phyloP scores from a whole-genome alignment of 2,888 invertebrate genomes.

The Eupelmus urozonus region DNA sequence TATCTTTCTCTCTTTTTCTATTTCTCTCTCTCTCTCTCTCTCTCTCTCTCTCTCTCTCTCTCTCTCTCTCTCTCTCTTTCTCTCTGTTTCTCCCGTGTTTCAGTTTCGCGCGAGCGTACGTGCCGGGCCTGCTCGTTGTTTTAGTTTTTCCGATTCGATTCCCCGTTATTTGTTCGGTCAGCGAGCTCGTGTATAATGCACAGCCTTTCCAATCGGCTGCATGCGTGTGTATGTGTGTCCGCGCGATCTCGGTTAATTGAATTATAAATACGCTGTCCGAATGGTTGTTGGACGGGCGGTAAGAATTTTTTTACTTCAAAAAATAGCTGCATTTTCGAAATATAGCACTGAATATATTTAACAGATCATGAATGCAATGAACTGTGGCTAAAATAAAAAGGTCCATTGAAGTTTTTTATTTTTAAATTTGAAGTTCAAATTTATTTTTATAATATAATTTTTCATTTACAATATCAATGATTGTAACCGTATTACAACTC shows the following conservation, averaged over 20 bases:
- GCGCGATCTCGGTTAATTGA: constrained; percentile 24
- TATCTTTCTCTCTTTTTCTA: background rate
- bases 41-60: background rate
- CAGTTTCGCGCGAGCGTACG: background rate
- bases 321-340: no score
- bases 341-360: no score
- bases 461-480: no score
- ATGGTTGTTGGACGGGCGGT: no score
- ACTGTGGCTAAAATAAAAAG: no score
- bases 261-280: constrained; percentile 25
- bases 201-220: background rate
- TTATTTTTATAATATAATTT: no score
- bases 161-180: constrained; percentile 2
- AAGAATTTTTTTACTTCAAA: no score
- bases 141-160: constrained; percentile 20
- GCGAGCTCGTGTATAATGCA: background rate
- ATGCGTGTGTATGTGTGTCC: no score
- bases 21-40: background rate
- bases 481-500: no score
- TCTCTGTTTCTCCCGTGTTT: background rate
- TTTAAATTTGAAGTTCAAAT: no score
- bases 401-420: no score
- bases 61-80: background rate
- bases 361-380: no score
- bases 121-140: constrained; percentile 10